Base-by-base conservation (phyloP, 1,140 invertebrate genomes). In the Dolichoris vasculosae region DNA sequence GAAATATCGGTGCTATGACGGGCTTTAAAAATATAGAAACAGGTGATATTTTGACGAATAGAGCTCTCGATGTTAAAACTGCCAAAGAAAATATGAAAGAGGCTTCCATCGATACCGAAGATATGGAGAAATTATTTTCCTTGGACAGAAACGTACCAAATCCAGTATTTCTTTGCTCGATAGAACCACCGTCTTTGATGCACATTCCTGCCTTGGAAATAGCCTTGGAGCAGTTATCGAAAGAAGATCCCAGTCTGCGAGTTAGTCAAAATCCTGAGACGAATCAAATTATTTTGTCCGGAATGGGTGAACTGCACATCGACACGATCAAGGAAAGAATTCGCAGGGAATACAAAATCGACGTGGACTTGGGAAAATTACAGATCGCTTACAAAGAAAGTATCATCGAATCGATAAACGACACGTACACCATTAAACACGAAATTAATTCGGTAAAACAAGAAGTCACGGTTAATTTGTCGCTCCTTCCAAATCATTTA, bases 241-340 rank as follows among this genome's bases (percentile, higher is more conserved):
- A 97, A 59, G 99, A 99, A 93, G 99, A 99, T 94, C 98, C 98
- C 0, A 99, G 98, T 90, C 93, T 99, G 23, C 94, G 95, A 75
- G 97, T 99, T 0, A 95, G 40, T 40, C 91, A 95, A 38, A 96
- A 99, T 91, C 86, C 94, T 23, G 96, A 97, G 76, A 97, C 96
- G 0, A 97, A 96, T 1, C 98, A 99, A 94, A 98, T 96, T 40
- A 84, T 99, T 86, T 94, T 99, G 6, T 96, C 95, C 83, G 96
- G 97, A 30, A 99, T 99, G 98, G 99, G 99, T 13, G 98, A 99
- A 93, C 94, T 99, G 8, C 99, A 99, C 92, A 94, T 99, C 83
- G 98, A 99, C 89, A 97, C 99, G 73, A 97, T 99, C 55, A 97
- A 97, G 89, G 97, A 98, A 88, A 94, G 98, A 81, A 96, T 99